Evolutionary conservation across 2,888 invertebrate species (phyloP), one percentile per base, ranked within the genome.

Genomic region (Eurytoma adleriae): DNA sequence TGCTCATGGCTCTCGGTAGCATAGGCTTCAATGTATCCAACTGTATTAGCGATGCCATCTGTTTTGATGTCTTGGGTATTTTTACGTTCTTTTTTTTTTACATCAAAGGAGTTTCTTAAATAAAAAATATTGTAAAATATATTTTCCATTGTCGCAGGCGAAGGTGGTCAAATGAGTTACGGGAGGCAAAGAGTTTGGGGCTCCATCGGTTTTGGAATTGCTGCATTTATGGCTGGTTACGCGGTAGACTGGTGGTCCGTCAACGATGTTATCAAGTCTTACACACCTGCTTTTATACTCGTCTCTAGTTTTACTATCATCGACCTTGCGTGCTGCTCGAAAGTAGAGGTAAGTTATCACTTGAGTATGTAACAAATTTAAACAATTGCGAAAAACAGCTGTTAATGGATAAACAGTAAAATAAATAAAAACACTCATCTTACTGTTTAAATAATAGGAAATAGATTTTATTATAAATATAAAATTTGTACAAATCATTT

Each of bases 11-110:
- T 62, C 83, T 95, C 1, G 96, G 96, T 48, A 95, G 94, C 2
- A 95, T 96, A 79, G 95, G 95, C 3, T 96, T 95, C 87, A 96
- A 96, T 89, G 97, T 98, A 0, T 94, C 95, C 52, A 96, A 97
- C 86, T 96, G 96, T 67, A 95, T 98, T 57, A 96, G 96, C 57
- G 98, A 98, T 90, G 97, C 97, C 0, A 95, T 98, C 50, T 97
- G 97, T 89, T 97, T 97, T 87, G 96, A 97, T 90, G 94, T 96
- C 30, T 92, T 98, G 57, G 96, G 96, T 94, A 89, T 91, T 71
- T 71, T 57, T 59, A 16, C 10, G 4, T 3, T 0, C 3, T 54
- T 16, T 54, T 54, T 0, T 54, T 54, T 12, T 4, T 4, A 50
- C 3, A 54, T n/a, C 12, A 16, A 54, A 54, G 16, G 0, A 54